Evolutionary conservation across 2,888 invertebrate species (phyloP).

Genomic region (Polymixis lichenea): DNA sequence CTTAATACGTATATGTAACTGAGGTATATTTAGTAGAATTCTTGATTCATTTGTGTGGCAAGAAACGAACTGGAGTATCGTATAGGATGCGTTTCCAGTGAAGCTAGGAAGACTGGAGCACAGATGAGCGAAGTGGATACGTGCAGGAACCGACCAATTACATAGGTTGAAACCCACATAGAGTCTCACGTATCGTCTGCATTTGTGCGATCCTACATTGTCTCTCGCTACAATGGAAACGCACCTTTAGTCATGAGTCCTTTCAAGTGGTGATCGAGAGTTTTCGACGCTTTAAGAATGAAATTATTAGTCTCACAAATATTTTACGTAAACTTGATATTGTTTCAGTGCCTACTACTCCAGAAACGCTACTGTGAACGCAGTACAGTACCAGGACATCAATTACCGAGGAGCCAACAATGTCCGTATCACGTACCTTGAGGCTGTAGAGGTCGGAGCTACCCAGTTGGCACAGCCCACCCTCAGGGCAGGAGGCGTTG

Average conservation of each 20-base stretch:
- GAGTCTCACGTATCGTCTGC: background rate
- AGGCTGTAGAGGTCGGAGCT: conserved; percentile 69
- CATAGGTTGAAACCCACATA: background rate
- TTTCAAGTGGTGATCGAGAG: too few species aligned
- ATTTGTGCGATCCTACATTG: too few species aligned
- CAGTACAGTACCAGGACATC: too few species aligned
- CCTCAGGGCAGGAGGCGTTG: conserved; percentile 74
- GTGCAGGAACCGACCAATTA: background rate
- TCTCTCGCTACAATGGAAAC: too few species aligned
- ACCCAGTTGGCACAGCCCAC: conserved; percentile 67
- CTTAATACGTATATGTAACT: background rate
- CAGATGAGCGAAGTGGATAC: background rate
- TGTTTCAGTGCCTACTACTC: too few species aligned
- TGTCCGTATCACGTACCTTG: conserved; percentile 73
- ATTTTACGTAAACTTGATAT: too few species aligned
- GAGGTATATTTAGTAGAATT: background rate
- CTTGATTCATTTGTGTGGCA: background rate
- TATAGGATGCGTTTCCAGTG: too few species aligned
- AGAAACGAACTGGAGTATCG: background rate
- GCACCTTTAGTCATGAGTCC: too few species aligned
- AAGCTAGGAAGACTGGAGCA: background rate
- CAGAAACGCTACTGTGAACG: too few species aligned
- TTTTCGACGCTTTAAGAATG: too few species aligned
- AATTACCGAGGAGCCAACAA: too few species aligned
- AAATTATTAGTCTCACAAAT: too few species aligned